phyloP scores from a whole-genome alignment of 2,888 invertebrate species.

The Venusia cambrica region DNA sequence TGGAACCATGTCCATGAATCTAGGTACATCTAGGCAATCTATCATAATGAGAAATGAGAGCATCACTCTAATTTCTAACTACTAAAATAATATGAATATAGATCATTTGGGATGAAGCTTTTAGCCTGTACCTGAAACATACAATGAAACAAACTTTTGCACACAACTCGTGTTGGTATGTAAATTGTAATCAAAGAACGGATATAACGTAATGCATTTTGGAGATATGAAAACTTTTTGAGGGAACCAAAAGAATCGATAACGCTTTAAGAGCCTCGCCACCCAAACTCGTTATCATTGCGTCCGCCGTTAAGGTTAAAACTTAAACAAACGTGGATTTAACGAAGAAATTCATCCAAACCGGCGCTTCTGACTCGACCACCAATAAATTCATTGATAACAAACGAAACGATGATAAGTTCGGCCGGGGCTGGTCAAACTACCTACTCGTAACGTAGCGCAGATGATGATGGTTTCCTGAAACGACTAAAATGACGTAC shows the following conservation, averaged over 20 bases:
- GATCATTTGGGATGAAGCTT: no score
- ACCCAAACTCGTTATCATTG: conserved; percentile 70
- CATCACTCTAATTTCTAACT: no score
- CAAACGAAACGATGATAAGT: conserved; percentile 62
- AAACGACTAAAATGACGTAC: no score
- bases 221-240: conserved; percentile 44
- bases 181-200: conserved; percentile 42
- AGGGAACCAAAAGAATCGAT: conserved; percentile 47
- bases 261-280: conserved; percentile 58
- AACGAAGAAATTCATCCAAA: conserved; percentile 57
- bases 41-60: no score
- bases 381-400: conserved; percentile 75
- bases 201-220: conserved; percentile 54
- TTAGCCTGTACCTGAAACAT: no score
- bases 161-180: conserved; percentile 34
- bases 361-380: conserved; percentile 48
- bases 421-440: no score
- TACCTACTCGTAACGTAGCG: no score
- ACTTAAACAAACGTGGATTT: conserved; percentile 64
- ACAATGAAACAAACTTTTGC: conserved; percentile 10
- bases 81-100: no score
- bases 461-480: no score
- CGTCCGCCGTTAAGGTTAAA: conserved; percentile 65
- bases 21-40: conserved; percentile 5
- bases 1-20: no score